A percentile compares a stretch with the other conserved stretches of the same genome.
phyloP scores from a whole-genome alignment of 2,797 vertebrate species.

The Peromyscus eremicus region DNA sequence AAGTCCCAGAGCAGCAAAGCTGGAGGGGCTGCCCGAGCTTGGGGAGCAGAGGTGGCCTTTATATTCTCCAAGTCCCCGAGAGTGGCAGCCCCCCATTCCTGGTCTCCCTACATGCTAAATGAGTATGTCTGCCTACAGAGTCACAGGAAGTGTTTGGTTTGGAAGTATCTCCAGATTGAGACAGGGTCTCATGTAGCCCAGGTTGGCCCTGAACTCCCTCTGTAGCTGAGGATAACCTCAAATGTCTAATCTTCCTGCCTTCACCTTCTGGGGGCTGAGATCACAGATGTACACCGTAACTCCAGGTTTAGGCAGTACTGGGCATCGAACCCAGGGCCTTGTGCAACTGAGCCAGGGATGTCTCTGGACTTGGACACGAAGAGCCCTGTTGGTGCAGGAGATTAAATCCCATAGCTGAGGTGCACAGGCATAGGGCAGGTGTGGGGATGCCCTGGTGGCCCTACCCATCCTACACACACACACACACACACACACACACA shows the following conservation, averaged over 20 bases:
- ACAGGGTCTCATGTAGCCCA: background rate
- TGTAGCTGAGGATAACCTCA: background rate
- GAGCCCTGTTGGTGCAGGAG: background rate
- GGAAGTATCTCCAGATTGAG: background rate
- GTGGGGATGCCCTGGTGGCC: background rate
- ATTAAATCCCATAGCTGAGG: background rate
- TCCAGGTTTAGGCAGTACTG: background rate
- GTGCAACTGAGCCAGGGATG: background rate
- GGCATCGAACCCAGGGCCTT: background rate
- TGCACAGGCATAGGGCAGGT: background rate
- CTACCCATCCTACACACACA: no score
- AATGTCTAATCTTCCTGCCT: background rate
- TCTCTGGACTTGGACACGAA: background rate
- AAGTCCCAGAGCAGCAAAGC: background rate
- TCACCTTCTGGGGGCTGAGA: background rate
- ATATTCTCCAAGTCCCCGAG: background rate
- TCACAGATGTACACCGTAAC: no score
- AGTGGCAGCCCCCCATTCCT: background rate
- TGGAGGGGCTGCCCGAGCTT: background rate
- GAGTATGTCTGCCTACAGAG: background rate
- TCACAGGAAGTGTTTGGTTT: background rate
- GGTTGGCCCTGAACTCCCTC: background rate
- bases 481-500: no score
- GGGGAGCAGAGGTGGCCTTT: background rate
- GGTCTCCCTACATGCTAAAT: background rate